Evolutionary conservation across 2,113 vertebrate species (phyloP).

Genomic region (Salvelinus sp.): DNA sequence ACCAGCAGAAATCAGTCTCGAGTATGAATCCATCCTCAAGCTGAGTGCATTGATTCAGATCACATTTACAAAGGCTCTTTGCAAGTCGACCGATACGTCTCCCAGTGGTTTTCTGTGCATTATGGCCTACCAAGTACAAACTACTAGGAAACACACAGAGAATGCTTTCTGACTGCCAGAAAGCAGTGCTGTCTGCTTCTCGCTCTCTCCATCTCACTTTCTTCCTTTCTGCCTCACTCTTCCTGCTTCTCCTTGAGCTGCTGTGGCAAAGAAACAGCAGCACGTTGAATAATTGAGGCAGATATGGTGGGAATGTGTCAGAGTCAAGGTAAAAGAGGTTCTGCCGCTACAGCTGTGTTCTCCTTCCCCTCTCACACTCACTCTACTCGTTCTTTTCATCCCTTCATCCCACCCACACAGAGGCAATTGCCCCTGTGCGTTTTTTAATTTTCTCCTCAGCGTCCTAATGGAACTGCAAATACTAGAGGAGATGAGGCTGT

Average conservation of each 20-base stretch:
- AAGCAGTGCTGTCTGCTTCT: not conserved
- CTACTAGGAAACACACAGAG: conserved; percentile 20
- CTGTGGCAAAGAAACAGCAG: not conserved
- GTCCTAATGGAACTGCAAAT: conserved; percentile 18
- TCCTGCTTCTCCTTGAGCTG: not conserved
- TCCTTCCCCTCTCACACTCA: not conserved
- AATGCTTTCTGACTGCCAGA: too few relatives aligned
- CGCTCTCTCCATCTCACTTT: not conserved
- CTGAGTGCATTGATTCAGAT: conserved; percentile 37
- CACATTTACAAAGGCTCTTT: conserved; percentile 40
- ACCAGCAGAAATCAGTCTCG: conserved; percentile 31
- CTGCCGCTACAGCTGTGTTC: not conserved
- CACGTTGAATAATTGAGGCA: not conserved
- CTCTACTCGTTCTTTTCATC: not conserved
- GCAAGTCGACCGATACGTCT: conserved; percentile 11
- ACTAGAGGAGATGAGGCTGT: conserved; percentile 36
- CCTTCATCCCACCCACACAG: not conserved
- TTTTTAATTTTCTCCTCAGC: not conserved
- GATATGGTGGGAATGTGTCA: not conserved
- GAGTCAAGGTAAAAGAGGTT: conserved; percentile 2
- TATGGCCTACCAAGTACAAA: not conserved
- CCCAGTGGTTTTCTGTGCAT: not conserved
- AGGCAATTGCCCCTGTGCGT: conserved; percentile 7
- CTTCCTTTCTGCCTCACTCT: too few relatives aligned
- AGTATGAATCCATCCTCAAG: conserved; percentile 39